Evolutionary conservation across 2,888 invertebrate species (phyloP).

Genomic region (Odontomyia ornata): DNA sequence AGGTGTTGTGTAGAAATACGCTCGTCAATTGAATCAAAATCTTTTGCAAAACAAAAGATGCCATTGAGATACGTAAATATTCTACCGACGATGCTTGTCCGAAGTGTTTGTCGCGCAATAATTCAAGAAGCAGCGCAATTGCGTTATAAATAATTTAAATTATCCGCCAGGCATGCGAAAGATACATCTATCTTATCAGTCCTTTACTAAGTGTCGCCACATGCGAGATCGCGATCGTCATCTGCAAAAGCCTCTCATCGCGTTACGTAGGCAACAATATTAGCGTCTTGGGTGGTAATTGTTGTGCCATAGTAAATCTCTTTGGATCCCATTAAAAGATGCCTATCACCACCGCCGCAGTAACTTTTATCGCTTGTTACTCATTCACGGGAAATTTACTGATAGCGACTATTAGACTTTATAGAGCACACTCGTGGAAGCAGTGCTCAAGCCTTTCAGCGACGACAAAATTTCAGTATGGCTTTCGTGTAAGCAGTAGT

Average conservation of each 20-base stretch:
- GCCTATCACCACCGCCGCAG: slow-evolving; percentile 31
- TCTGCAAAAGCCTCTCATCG: slow-evolving; percentile 20
- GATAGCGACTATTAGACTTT: slow-evolving; percentile 22
- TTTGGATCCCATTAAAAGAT: slow-evolving; percentile 30
- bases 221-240: slow-evolving; percentile 10
- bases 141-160: no score
- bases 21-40: background rate
- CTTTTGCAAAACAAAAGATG: background rate
- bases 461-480: background rate
- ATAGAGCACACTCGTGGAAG: background rate
- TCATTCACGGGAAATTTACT: slow-evolving; percentile 38
- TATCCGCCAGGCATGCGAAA: no score
- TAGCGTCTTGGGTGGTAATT: slow-evolving; percentile 37
- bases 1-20: background rate
- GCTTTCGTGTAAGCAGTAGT: slow-evolving; percentile 14
- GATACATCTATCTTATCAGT: slow-evolving; percentile 8
- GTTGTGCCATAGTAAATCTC: slow-evolving; percentile 22
- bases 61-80: background rate
- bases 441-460: background rate
- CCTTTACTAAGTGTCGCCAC: background rate
- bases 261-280: slow-evolving; percentile 38
- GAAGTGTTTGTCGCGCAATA: background rate
- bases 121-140: no score
- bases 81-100: no score
- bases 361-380: slow-evolving; percentile 31